phyloP scores from a whole-genome alignment of 1,140 invertebrate species.

The Oedothorax gibbosus region DNA sequence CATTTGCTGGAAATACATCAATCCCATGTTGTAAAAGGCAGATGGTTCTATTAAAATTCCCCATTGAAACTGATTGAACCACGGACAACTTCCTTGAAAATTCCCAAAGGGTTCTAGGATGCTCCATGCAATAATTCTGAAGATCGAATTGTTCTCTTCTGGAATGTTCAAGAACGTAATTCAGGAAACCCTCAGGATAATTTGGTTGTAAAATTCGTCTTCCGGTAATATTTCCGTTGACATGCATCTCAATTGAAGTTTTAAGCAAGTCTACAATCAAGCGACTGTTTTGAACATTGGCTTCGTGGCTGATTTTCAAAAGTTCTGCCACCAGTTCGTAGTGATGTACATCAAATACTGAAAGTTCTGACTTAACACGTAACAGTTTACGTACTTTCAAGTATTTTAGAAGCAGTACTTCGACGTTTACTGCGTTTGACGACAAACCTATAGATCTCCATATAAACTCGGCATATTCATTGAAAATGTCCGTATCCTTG shows the following conservation, averaged over 20 bases:
- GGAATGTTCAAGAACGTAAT: slow-evolving; percentile 20
- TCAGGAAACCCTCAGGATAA: slow-evolving; percentile 15
- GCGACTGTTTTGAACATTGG: slow-evolving; percentile 8
- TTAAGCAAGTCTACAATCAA: neutral
- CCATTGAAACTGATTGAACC: slow-evolving; percentile 6
- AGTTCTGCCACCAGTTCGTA: slow-evolving; percentile 37
- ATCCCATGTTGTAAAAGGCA: slow-evolving; percentile 17
- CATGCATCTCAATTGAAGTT: slow-evolving; percentile 3
- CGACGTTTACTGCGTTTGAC: neutral
- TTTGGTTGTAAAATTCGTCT: neutral
- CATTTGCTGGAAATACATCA: slow-evolving; percentile 4
- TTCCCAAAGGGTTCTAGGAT: slow-evolving; percentile 33
- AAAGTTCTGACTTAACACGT: neutral
- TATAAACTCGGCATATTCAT: neutral
- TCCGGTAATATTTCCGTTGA: neutral
- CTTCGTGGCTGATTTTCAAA: slow-evolving; percentile 1
- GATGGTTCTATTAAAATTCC: slow-evolving; percentile 1
- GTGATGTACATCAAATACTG: neutral
- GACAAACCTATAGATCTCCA: neutral
- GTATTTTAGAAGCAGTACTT: neutral
- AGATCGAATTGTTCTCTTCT: slow-evolving; percentile 12
- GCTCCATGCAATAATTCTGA: neutral
- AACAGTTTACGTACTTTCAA: neutral
- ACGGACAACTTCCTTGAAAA: slow-evolving; percentile 33
- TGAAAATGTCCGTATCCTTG: neutral